Conservation (phyloP, 2,797 vertebrate genomes). For the Sebastes elongatus region DNA sequence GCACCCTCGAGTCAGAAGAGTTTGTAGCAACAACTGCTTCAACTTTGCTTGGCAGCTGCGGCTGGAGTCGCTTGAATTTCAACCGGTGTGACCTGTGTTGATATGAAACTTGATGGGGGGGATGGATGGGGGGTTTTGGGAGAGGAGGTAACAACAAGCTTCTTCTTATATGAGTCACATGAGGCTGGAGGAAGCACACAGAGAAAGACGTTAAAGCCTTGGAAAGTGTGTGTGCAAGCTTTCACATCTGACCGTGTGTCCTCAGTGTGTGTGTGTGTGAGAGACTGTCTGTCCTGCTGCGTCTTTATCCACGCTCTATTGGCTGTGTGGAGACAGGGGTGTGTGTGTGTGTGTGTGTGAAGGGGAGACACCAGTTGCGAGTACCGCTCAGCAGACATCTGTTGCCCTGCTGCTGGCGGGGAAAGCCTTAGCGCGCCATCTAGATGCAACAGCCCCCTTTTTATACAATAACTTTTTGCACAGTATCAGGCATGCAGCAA, state of each 20-base stretch:
- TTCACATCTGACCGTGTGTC: not conserved
- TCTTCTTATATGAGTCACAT: conserved; percentile 31
- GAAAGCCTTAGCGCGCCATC: conserved; percentile 30
- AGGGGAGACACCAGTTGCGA: conserved; percentile 59
- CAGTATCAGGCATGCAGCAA: not conserved
- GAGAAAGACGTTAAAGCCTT: not conserved
- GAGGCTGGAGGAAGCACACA: not conserved
- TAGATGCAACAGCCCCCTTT: not conserved
- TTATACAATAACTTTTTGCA: conserved; percentile 37
- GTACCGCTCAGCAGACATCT: conserved; percentile 73
- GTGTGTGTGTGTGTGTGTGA: not conserved
- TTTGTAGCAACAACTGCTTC: not conserved
- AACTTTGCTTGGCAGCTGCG: not conserved
- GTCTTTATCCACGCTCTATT: conserved; percentile 3
- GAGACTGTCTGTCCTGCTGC: conserved; percentile 4
- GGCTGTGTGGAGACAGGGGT: not conserved
- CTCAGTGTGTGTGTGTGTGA: not conserved
- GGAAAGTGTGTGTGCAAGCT: not conserved
- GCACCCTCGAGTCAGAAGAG: not conserved
- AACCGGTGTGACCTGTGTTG: not conserved
- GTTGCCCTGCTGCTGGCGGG: conserved; percentile 69
- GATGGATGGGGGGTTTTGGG: not conserved
- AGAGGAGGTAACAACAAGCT: not conserved
- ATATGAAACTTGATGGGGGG: not conserved
- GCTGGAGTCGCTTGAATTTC: not conserved